Percentiles rank a stretch among this genome's conserved stretches.
Conservation (phyloP, 1,140 invertebrate genomes). For the Mya arenaria region DNA sequence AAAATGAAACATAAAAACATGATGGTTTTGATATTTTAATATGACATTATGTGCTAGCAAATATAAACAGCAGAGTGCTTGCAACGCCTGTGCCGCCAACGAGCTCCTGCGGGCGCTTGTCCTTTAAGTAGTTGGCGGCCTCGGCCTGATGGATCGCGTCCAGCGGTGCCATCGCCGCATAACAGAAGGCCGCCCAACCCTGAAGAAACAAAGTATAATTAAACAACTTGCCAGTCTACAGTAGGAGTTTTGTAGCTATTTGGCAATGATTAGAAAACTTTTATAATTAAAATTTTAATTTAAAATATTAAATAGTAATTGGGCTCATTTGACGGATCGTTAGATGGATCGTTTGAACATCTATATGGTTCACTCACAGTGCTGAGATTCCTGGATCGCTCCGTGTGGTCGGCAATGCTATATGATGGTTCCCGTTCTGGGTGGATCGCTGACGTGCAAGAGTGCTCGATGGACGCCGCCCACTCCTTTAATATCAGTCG, state of each 20-base stretch:
- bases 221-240: no score
- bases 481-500: no score
- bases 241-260: no score
- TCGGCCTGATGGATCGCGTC: conserved; percentile 59
- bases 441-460: conserved; percentile 63
- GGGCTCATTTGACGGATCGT: no score
- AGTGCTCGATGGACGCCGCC: conserved; percentile 63
- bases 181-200: conserved; percentile 74
- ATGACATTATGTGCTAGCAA: conserved; percentile 59
- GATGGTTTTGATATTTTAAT: no score
- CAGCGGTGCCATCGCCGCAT: conserved; percentile 68
- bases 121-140: conserved; percentile 66
- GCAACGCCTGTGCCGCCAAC: conserved; percentile 69
- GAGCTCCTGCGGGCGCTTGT: conserved; percentile 60
- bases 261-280: no score
- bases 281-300: no score
- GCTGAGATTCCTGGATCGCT: conserved; percentile 20
- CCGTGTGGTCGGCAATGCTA: conserved; percentile 41
- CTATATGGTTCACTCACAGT: background rate
- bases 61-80: conserved; percentile 73
- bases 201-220: no score
- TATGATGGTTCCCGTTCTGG: conserved; percentile 50
- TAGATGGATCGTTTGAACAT: no score
- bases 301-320: no score
- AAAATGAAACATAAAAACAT: no score